These are phyloP conservation scores for Cybosia mesomella DNA, from an alignment of 2,888 invertebrate genomes.

Conservation along the genomic window DNA sequence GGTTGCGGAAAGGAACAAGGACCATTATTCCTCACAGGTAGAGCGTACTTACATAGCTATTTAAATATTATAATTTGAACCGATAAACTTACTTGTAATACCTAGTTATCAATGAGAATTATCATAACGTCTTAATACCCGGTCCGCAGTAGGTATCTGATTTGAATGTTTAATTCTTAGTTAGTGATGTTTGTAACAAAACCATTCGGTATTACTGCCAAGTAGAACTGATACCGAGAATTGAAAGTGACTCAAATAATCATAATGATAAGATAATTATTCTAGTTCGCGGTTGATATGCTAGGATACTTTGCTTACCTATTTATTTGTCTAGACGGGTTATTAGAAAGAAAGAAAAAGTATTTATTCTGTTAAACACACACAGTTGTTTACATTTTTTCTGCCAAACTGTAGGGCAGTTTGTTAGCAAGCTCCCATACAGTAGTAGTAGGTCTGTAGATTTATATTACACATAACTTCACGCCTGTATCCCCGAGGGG, in stretches of 20 bases:
- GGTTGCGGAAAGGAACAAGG: no score
- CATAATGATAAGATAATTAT: background rate
- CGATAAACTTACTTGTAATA: conserved; percentile 3
- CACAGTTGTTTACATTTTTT: no score
- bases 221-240: background rate
- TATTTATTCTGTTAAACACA: no score
- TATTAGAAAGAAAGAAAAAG: background rate
- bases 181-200: background rate
- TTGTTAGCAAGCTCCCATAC: no score
- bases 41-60: no score
- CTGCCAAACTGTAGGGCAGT: no score
- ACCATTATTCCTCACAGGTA: no score
- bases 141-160: background rate
- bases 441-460: no score
- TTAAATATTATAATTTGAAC: background rate
- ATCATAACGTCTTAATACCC: conserved; percentile 17
- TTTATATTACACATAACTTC: no score
- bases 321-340: background rate
- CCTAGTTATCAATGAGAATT: conserved; percentile 4
- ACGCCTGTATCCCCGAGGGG: no score
- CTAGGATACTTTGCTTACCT: background rate
- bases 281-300: background rate
- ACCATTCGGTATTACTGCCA: background rate
- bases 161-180: background rate
- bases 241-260: conserved; percentile 1